phyloP scores from a whole-genome alignment of 2,797 vertebrate genomes.

The Mus minutoides region DNA sequence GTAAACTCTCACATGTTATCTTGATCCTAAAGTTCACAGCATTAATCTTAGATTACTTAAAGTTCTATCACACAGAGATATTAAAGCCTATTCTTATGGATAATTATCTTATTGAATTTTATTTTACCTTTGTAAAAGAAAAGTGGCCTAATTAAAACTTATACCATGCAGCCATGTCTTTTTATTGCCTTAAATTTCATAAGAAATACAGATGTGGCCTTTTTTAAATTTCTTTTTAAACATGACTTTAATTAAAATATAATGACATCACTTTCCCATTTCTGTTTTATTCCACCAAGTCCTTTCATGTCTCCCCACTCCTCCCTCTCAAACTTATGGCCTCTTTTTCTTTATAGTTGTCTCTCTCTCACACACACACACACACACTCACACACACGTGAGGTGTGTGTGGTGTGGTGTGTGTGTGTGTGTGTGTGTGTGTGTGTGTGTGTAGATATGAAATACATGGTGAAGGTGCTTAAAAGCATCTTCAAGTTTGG shows the following conservation, averaged over 20 bases:
- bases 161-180: not conserved
- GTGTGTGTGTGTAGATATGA: not conserved
- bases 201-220: not conserved
- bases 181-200: conserved; percentile 38
- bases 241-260: not conserved
- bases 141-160: conserved; percentile 37
- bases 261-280: not conserved
- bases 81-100: not conserved
- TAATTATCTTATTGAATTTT: conserved; percentile 42
- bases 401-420: no score
- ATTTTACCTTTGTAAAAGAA: conserved; percentile 45
- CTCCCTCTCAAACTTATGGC: not conserved
- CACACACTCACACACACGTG: no score
- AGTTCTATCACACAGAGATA: not conserved
- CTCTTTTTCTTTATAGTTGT: not conserved
- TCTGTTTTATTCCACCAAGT: not conserved
- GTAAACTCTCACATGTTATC: not conserved
- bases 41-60: conserved; percentile 38
- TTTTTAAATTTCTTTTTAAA: not conserved
- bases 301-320: not conserved
- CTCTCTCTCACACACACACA: no score
- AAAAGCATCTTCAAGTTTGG: not conserved
- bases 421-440: no score
- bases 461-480: not conserved
- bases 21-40: not conserved